phyloP scores from a whole-genome alignment of 2,113 vertebrate species.

The Passer domesticus region DNA sequence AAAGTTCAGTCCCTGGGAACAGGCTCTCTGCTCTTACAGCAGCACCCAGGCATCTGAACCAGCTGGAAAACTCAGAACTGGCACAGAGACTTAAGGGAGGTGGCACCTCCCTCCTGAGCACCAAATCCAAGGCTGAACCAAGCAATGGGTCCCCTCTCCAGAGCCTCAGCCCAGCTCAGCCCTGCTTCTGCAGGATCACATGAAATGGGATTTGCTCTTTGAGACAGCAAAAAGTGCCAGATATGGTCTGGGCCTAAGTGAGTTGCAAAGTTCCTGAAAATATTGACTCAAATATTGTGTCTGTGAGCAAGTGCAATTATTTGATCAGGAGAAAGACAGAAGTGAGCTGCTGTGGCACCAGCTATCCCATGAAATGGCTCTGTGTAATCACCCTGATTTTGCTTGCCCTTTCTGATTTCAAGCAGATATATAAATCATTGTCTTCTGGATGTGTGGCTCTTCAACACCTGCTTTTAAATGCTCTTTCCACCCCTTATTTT shows the following conservation, averaged over 20 bases:
- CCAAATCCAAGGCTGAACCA: not conserved
- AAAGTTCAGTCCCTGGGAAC: not conserved
- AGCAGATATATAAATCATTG: rapidly evolving
- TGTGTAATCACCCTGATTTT: not conserved
- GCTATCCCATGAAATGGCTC: not conserved
- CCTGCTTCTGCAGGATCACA: not conserved
- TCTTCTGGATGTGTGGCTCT: not conserved
- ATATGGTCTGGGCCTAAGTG: not conserved
- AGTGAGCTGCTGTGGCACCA: not conserved
- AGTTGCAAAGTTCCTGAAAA: not conserved
- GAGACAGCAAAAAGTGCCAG: not conserved
- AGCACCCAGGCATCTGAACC: rapidly evolving
- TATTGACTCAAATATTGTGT: not conserved
- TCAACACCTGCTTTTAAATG: not conserved
- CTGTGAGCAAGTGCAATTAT: not conserved
- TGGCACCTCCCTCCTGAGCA: not conserved
- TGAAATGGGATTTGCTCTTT: not conserved
- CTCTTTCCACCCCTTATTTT: not conserved
- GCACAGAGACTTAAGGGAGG: not conserved
- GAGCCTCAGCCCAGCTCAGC: not conserved
- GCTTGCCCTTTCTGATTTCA: not conserved
- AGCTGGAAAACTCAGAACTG: not conserved
- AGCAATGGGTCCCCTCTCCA: not conserved
- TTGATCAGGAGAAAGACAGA: not conserved
- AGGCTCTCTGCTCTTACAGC: not conserved